Conservation (phyloP, 2,888 invertebrate genomes). For the Meganola albula region DNA sequence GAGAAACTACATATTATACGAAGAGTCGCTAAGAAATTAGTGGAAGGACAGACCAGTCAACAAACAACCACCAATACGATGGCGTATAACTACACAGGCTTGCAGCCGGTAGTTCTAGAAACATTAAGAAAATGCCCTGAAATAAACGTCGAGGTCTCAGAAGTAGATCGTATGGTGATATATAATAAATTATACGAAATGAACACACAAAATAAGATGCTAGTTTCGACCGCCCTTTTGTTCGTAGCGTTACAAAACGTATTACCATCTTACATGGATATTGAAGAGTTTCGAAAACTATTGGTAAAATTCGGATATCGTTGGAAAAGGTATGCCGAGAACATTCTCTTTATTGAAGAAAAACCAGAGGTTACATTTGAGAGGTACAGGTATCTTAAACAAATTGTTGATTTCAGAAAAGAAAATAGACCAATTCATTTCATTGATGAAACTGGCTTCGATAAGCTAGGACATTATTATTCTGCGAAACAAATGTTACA, state of each 20-base stretch:
- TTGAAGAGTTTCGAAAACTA: constrained; percentile 31
- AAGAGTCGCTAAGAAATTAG: constrained; percentile 11
- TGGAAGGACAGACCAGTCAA: not conserved
- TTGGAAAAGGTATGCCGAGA: constrained; percentile 27
- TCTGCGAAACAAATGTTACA: not conserved
- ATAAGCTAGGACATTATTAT: constrained; percentile 1
- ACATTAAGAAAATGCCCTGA: not conserved
- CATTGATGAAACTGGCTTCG: constrained; percentile 27
- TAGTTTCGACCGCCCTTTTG: constrained; percentile 32
- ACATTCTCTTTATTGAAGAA: constrained; percentile 34
- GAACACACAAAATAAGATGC: constrained; percentile 16
- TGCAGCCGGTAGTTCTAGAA: constrained; percentile 11
- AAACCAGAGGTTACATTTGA: constrained; percentile 36
- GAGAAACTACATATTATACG: constrained; percentile 12
- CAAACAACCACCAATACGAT: not conserved
- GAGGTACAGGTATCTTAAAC: constrained; percentile 36
- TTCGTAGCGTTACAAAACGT: constrained; percentile 20
- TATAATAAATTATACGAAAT: constrained; percentile 23
- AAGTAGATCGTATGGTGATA: constrained; percentile 28
- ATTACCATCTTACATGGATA: constrained; percentile 32
- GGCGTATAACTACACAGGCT: constrained; percentile 16
- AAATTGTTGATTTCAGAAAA: constrained; percentile 19
- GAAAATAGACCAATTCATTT: constrained; percentile 24
- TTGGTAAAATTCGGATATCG: constrained; percentile 36
- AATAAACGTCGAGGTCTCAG: constrained; percentile 2